Percentiles rank a stretch among this genome's conserved stretches.
Evolutionary conservation across 1,140 invertebrate genomes (phyloP).

Genomic region (Lepidurus couesii): DNA sequence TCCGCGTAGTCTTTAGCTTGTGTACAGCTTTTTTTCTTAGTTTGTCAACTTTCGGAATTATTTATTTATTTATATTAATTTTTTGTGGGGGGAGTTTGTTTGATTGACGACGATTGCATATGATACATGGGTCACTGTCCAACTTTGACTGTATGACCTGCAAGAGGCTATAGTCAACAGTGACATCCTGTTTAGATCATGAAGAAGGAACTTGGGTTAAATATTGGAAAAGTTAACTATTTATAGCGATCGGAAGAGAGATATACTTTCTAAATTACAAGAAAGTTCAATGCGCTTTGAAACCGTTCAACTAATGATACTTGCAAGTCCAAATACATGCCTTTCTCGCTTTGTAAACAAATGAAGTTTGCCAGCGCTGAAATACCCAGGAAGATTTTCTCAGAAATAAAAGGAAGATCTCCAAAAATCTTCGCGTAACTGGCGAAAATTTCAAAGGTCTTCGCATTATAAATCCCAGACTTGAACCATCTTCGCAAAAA

Average conservation of each 20-base stretch:
- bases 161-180: no score
- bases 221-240: background rate
- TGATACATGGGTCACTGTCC: no score
- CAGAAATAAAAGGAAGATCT: no score
- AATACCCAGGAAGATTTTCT: no score
- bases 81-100: background rate
- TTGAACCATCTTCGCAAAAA: no score
- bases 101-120: no score
- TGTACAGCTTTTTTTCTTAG: background rate
- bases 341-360: slow-evolving; percentile 20
- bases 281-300: slow-evolving; percentile 14
- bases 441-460: no score
- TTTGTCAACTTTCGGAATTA: background rate
- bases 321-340: slow-evolving; percentile 15
- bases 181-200: no score
- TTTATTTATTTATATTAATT: background rate
- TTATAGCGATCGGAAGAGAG: background rate
- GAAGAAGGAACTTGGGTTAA: background rate
- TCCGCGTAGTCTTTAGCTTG: background rate
- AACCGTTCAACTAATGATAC: background rate
- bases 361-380: background rate
- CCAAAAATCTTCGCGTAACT: no score
- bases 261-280: background rate
- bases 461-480: no score
- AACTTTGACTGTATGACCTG: no score